Evolutionary conservation across 1,140 invertebrate species (phyloP).

Genomic region (Aphaenogaster floridana): DNA sequence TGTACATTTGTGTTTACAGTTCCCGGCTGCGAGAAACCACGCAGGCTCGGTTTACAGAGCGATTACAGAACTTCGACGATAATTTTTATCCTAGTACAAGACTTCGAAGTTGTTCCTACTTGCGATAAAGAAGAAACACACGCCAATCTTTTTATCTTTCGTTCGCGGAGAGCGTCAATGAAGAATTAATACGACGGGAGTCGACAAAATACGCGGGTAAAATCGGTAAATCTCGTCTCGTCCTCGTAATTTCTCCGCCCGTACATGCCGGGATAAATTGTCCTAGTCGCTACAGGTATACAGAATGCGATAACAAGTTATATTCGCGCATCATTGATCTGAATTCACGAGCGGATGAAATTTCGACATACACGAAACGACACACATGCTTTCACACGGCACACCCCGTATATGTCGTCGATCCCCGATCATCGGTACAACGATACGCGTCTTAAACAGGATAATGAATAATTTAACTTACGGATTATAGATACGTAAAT

Average conservation of each 20-base stretch:
- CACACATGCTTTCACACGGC: background rate
- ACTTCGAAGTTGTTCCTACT: slow-evolving; percentile 13
- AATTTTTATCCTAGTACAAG: slow-evolving; percentile 22
- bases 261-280: background rate
- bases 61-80: slow-evolving; percentile 19
- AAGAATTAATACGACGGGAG: slow-evolving; percentile 10
- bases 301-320: slow-evolving; percentile 48
- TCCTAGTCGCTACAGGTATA: slow-evolving; percentile 31
- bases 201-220: background rate
- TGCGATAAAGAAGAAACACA: background rate
- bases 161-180: slow-evolving; percentile 10
- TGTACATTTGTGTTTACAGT: slow-evolving; percentile 69
- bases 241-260: slow-evolving; percentile 46
- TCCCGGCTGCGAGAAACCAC: slow-evolving; percentile 13
- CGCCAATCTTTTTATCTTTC: background rate
- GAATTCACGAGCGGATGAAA: background rate
- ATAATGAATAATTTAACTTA: slow-evolving; percentile 78
- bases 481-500: slow-evolving; percentile 76
- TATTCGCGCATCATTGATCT: background rate
- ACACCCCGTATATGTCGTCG: background rate
- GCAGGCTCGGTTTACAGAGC: slow-evolving; percentile 18
- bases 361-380: background rate
- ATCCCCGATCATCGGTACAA: slow-evolving; percentile 9
- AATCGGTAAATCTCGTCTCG: slow-evolving; percentile 20
- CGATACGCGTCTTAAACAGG: slow-evolving; percentile 38